Evolutionary conservation across 2,888 invertebrate genomes (phyloP).

Genomic region (Catocala sponsa): DNA sequence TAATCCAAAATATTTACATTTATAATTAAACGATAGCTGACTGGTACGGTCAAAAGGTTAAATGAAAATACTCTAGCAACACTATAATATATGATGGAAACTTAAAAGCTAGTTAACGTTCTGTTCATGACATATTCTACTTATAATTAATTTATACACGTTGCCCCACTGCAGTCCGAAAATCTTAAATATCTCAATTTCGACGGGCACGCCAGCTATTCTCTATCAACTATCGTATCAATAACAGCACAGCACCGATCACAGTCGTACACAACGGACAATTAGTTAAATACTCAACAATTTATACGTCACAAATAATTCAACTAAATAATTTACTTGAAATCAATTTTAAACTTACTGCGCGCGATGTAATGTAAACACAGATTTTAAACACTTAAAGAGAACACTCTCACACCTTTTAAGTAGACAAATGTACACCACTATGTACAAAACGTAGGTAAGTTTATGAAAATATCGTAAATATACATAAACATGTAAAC

Average conservation of each 20-base stretch:
- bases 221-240: conserved; percentile 42
- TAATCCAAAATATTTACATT: no score
- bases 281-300: conserved; percentile 43
- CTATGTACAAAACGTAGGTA: conserved; percentile 1
- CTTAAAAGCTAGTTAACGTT: background rate
- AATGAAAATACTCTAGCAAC: conserved; percentile 16
- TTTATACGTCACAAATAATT: conserved; percentile 36
- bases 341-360: conserved; percentile 39
- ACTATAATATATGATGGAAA: background rate
- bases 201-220: conserved; percentile 30
- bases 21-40: no score
- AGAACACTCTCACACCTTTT: conserved; percentile 42
- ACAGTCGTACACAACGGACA: conserved; percentile 36
- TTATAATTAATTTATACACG: conserved; percentile 10
- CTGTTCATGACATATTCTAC: conserved; percentile 5
- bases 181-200: conserved; percentile 26
- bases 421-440: background rate
- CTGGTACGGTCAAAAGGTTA: background rate
- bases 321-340: conserved; percentile 51
- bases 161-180: conserved; percentile 16
- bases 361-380: conserved; percentile 35
- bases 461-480: background rate
- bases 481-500: no score
- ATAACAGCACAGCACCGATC: conserved; percentile 34
- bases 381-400: conserved; percentile 22